Evolutionary conservation across 2,113 vertebrate genomes (phyloP).

Genomic region (Corynorhinus townsendii): DNA sequence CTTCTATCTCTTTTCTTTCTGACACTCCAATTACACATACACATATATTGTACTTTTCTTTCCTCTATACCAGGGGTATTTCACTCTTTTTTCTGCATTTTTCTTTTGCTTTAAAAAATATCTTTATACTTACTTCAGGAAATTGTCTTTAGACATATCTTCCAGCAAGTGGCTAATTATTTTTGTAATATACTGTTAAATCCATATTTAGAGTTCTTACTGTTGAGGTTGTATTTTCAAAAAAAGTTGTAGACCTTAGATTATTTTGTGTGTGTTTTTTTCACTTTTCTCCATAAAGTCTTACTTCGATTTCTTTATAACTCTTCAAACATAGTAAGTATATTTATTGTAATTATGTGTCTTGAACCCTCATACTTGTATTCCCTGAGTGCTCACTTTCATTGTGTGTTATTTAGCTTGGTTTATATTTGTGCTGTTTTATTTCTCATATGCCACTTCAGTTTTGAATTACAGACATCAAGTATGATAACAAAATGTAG

Average conservation of each 20-base stretch:
- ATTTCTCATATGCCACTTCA: neutral
- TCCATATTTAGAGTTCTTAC: neutral
- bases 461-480: neutral
- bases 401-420: neutral
- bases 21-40: neutral
- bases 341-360: neutral
- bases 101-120: neutral
- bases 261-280: neutral
- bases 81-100: neutral
- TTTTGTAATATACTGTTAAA: neutral
- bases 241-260: neutral
- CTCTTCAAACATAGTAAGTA: neutral
- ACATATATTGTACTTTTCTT: neutral
- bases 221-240: neutral
- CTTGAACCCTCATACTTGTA: neutral
- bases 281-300: neutral
- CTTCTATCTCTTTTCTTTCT: neutral
- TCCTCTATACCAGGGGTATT: neutral
- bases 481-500: neutral
- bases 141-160: neutral
- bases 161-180: neutral
- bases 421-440: neutral
- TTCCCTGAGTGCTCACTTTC: neutral
- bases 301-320: neutral
- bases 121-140: neutral